phyloP scores from a whole-genome alignment of 2,888 invertebrate species.

The Cynaeus angustus region DNA sequence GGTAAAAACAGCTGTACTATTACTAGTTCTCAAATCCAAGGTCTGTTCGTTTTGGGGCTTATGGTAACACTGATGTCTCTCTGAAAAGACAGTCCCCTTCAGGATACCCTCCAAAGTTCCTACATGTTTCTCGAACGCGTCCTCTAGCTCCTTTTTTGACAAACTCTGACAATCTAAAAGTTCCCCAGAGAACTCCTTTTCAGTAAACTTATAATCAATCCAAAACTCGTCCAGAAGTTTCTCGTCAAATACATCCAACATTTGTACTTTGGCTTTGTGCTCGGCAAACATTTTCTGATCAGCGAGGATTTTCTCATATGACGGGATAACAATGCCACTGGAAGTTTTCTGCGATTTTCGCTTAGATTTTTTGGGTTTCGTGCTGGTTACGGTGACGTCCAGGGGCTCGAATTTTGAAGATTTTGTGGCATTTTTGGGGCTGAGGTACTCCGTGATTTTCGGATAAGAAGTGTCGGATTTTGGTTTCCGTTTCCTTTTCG shows the following conservation, averaged over 20 bases:
- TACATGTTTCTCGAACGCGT: constrained; percentile 54
- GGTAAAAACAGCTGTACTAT: constrained; percentile 62
- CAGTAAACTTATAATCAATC: neutral
- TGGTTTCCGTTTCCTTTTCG: neutral
- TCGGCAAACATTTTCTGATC: constrained; percentile 53
- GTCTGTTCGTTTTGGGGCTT: neutral
- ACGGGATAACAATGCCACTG: constrained; percentile 50
- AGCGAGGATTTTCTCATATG: constrained; percentile 56
- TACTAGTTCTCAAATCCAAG: constrained; percentile 60
- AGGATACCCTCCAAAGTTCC: constrained; percentile 52
- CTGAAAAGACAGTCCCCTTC: constrained; percentile 52
- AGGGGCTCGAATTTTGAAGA: neutral
- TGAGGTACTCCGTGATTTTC: neutral
- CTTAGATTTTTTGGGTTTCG: neutral
- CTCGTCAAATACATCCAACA: constrained; percentile 38
- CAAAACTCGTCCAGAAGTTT: neutral
- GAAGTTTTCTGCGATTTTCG: neutral
- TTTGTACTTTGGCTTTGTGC: constrained; percentile 51
- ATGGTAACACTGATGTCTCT: constrained; percentile 49
- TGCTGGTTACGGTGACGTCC: neutral
- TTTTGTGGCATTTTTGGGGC: neutral
- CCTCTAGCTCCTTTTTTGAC: constrained; percentile 49
- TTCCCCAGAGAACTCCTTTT: constrained; percentile 15
- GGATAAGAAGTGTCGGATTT: neutral
- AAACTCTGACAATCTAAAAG: constrained; percentile 58